Evolutionary conservation across 2,888 invertebrate genomes (phyloP).

Genomic region (Cephus spinipes): DNA sequence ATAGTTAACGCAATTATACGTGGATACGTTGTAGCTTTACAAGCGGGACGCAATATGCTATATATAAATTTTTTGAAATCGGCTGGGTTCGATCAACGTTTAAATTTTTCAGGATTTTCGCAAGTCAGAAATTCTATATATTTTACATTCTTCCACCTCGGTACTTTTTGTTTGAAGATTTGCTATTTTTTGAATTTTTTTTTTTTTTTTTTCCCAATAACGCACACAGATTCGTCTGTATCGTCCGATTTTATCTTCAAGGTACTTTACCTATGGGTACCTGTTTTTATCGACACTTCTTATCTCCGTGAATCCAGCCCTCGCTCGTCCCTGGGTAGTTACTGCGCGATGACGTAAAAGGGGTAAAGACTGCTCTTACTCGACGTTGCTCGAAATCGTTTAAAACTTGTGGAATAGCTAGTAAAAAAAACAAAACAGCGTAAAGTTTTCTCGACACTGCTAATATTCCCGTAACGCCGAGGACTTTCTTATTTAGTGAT

Average conservation of each 20-base stretch:
- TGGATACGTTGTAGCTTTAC: too few species aligned
- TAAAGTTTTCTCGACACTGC: constrained; percentile 26
- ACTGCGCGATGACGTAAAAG: background rate
- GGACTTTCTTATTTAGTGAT: constrained; percentile 47
- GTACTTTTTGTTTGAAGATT: too few species aligned
- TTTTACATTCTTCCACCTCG: too few species aligned
- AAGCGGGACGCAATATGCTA: too few species aligned
- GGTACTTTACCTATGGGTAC: too few species aligned
- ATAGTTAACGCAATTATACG: too few species aligned
- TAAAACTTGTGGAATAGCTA: constrained; percentile 40
- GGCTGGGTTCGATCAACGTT: background rate
- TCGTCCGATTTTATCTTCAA: too few species aligned
- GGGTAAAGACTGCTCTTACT: background rate
- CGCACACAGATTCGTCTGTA: too few species aligned
- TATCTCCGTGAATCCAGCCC: background rate
- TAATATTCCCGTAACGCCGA: constrained; percentile 15
- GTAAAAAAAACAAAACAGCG: constrained; percentile 21
- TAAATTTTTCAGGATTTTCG: background rate
- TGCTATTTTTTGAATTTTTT: too few species aligned
- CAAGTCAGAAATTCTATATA: too few species aligned
- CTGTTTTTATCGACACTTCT: too few species aligned
- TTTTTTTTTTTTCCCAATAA: too few species aligned
- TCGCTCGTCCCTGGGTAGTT: background rate
- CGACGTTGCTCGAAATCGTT: constrained; percentile 24
- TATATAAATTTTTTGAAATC: background rate